Evolutionary conservation across 2,113 vertebrate species (phyloP), one percentile per base, ranked within the genome.

Genomic region (Esox niger): DNA sequence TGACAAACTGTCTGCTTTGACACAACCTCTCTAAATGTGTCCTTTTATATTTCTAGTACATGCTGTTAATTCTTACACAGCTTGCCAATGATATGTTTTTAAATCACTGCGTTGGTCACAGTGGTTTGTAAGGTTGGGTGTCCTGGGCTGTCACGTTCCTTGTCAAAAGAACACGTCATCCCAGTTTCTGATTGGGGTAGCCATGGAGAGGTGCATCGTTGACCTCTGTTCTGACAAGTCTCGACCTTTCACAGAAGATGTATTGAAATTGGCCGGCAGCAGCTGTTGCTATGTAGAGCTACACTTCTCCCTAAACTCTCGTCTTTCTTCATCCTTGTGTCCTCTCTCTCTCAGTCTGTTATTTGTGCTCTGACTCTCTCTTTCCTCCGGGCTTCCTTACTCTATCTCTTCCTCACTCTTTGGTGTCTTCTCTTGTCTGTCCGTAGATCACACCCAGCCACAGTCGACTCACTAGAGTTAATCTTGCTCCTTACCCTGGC

Each of bases 251-350:
- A 47, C 66, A 49, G 20, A 20, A 73, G 67, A 30, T 54, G 43
- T 43, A 62, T 62, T 62, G 67, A 62, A 74, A 71, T 77, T 66
- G 64, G 29, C 65, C 73, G 76, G 68, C 49, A 74, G 54, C 11
- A 2, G 13, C 38, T 5, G 13, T 43, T 15, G 0, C 3, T 43
- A 15, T 35, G 5, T 56, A 9, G 20, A 23, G 47, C 5, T 21
- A 21, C 47, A 15, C 47, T 15, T 21, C 38, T 62, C 55, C 62
- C 9, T 47, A n/a, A n/a, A n/a, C n/a, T n/a, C n/a, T 27, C 46
- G 17, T 43, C 31, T 38, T 30, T 31, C 25, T 54, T 17, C 38
- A 11, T 8, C 26, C 10, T 49, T 31, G 25, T 0, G 8, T 15
- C 9, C 15, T 23, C 10, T 38, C 61, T 47, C 66, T 23, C 21